Conservation (phyloP, 2,797 vertebrate species). For the Sebastolobus altivelis region DNA sequence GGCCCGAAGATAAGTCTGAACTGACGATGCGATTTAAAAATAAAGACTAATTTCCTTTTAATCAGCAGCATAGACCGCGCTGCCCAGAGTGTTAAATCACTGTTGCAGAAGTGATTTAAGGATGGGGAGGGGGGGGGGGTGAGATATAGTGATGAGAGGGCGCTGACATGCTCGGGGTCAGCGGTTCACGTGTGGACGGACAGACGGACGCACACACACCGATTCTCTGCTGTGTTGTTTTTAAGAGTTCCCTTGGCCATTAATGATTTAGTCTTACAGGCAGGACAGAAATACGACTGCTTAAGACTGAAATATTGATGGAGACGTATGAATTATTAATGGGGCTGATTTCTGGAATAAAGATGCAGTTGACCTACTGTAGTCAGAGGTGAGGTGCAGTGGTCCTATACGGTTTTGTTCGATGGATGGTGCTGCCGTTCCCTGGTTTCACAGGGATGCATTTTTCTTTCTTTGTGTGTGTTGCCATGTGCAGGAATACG, state of each 20-base stretch:
- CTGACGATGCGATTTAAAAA: slow-evolving; percentile 73
- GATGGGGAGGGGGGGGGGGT: not conserved
- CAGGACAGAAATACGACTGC: slow-evolving; percentile 83
- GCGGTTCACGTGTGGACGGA: slow-evolving; percentile 42
- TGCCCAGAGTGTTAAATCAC: slow-evolving; percentile 61
- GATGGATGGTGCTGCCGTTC: slow-evolving; percentile 1
- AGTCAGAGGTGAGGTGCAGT: slow-evolving; percentile 60
- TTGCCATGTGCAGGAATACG: not conserved
- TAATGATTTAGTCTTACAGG: slow-evolving; percentile 83
- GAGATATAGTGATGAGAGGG: slow-evolving; percentile 26
- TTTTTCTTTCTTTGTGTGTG: not conserved
- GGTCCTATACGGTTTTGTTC: slow-evolving; percentile 25
- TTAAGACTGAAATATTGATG: slow-evolving; percentile 84
- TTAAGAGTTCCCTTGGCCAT: slow-evolving; percentile 72
- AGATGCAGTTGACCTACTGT: slow-evolving; percentile 81
- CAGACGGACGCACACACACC: slow-evolving; percentile 23
- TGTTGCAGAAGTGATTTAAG: slow-evolving; percentile 71
- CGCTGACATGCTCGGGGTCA: slow-evolving; percentile 38
- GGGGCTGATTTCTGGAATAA: slow-evolving; percentile 77
- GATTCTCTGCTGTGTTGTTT: slow-evolving; percentile 73
- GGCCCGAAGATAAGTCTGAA: slow-evolving; percentile 68
- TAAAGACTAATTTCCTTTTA: slow-evolving; percentile 76
- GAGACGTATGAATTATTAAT: slow-evolving; percentile 72
- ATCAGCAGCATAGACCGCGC: slow-evolving; percentile 64
- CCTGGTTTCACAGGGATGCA: not conserved